Conservation (phyloP, 2,113 vertebrate genomes). For the Dromiciops gliroides region DNA sequence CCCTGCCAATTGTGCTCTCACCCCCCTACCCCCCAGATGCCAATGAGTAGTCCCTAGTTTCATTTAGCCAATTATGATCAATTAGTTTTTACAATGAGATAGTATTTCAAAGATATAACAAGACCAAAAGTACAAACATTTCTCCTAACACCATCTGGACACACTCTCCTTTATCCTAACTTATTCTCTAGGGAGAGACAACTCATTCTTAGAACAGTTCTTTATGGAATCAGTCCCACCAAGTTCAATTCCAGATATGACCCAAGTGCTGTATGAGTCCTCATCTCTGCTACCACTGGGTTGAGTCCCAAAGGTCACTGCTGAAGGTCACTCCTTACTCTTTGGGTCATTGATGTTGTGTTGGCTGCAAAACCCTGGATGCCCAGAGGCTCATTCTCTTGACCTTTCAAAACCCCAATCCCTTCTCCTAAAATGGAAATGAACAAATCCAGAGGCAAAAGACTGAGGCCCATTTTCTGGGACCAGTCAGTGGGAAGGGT, state of each 20-base stretch:
- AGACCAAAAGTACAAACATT: not conserved
- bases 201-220: too few species aligned
- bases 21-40: too few species aligned
- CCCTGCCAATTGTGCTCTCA: too few species aligned
- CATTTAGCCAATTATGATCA: not conserved
- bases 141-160: not conserved
- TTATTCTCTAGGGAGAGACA: not conserved
- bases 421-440: not conserved
- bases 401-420: not conserved
- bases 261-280: too few species aligned
- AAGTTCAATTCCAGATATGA: too few species aligned
- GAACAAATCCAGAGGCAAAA: not conserved
- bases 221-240: too few species aligned
- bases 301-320: not conserved
- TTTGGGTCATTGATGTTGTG: not conserved
- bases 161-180: not conserved
- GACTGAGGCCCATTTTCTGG: not conserved
- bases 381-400: not conserved
- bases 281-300: not conserved
- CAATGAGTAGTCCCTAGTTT: not conserved
- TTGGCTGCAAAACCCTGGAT: not conserved
- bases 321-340: not conserved
- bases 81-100: not conserved
- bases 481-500: too few species aligned
- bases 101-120: not conserved